Conservation (phyloP, 2,888 invertebrate genomes). For the Hypena proboscidalis region DNA sequence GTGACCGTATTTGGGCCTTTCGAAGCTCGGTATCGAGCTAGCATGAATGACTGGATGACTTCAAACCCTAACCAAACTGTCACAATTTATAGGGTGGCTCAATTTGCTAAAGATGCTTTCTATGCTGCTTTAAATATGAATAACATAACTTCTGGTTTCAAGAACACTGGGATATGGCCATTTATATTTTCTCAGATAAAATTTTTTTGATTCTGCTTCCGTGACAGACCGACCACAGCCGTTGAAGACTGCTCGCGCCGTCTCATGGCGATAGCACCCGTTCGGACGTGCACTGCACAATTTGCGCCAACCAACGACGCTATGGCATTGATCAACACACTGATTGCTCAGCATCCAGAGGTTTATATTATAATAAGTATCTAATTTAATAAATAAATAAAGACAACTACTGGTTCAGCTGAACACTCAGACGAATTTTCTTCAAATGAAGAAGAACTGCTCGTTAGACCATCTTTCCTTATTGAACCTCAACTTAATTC, state of each 20-base stretch:
- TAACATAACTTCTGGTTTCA: conserved; percentile 11
- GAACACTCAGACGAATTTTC: background rate
- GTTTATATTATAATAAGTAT: too few relatives aligned
- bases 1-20: conserved; percentile 12
- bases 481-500: background rate
- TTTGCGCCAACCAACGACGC: too few relatives aligned
- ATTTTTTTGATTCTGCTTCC: background rate
- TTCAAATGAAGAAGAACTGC: background rate
- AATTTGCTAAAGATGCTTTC: conserved; percentile 23
- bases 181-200: background rate
- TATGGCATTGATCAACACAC: too few relatives aligned
- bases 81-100: conserved; percentile 25
- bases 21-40: conserved; percentile 17
- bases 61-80: conserved; percentile 23
- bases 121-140: conserved; percentile 11
- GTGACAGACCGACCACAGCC: too few relatives aligned
- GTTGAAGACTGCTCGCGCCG: background rate
- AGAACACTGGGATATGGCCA: conserved; percentile 4
- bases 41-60: conserved; percentile 31
- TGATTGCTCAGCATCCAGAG: too few relatives aligned
- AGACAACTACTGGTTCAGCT: background rate
- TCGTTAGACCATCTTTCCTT: background rate
- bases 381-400: too few relatives aligned
- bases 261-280: too few relatives aligned
- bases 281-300: too few relatives aligned